Conservation (phyloP, 2,888 invertebrate genomes). For the Drosophila pseudotakahashii region DNA sequence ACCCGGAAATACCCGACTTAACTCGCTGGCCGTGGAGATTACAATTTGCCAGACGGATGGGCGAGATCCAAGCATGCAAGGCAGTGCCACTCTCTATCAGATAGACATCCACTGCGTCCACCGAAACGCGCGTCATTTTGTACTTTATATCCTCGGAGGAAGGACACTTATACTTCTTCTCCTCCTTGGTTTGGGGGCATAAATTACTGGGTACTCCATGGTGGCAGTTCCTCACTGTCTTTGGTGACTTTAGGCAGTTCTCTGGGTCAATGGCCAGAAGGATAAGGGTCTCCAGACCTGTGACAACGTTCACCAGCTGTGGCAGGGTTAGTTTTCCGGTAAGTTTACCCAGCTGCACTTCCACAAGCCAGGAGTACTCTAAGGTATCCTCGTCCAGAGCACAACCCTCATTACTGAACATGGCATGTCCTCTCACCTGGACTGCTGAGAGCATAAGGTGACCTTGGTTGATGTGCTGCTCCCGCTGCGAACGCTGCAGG, state of each 20-base stretch:
- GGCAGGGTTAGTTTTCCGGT: conserved; percentile 95
- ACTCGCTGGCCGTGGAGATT: conserved; percentile 97
- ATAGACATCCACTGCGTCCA: conserved; percentile 95
- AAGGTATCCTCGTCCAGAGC: conserved; percentile 96
- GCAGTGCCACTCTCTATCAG: conserved; percentile 95
- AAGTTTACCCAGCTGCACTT: conserved; percentile 96
- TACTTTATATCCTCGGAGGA: conserved; percentile 95
- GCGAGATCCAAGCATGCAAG: conserved; percentile 94
- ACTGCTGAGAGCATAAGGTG: conserved; percentile 93
- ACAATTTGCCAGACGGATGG: conserved; percentile 94
- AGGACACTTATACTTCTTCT: conserved; percentile 91
- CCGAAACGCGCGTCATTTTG: conserved; percentile 93
- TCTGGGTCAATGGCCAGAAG: conserved; percentile 94
- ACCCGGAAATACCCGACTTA: conserved; percentile 93
- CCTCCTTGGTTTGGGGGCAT: conserved; percentile 89
- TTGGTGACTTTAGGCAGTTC: conserved; percentile 94
- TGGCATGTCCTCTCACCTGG: conserved; percentile 96
- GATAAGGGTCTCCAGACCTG: conserved; percentile 94
- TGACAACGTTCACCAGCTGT: conserved; percentile 93
- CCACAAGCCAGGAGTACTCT: conserved; percentile 99
- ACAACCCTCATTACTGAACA: conserved; percentile 97
- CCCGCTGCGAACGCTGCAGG: conserved; percentile 88
- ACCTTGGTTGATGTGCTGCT: conserved; percentile 91
- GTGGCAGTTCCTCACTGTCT: conserved; percentile 91
- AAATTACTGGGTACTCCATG: conserved; percentile 90